Evolutionary conservation across 2,113 vertebrate species (phyloP), one percentile per base, ranked within the genome.

Genomic region (Bubo scandiacus): DNA sequence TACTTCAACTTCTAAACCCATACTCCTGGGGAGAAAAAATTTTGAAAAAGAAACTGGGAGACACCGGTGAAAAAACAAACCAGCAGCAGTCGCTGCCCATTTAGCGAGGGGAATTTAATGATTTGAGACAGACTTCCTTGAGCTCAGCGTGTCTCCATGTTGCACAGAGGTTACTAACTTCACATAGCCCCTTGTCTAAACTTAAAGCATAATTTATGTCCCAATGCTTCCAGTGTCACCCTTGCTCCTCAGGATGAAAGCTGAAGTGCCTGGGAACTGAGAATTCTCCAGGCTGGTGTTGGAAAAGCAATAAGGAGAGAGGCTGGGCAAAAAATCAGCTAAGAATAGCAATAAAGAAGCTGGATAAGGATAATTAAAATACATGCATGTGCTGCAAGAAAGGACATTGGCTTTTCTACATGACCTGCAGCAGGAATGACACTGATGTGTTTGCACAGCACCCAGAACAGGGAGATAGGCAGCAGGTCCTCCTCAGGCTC

Each of bases 1-100:
- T 38, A 89, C 85, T 78, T 97, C 84, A 88, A 97, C 73, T 81
- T 98, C 97, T 92, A 98, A 83, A 54, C 92, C 97, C 5, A 88
- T 81, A 63, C 97, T 98, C 92, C 97, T 98, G 90, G 36, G 30
- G 8, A 59, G 66, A 49, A 26, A 70, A 68, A 72, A 29, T 45
- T 14, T 51, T 11, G 20, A 38, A 58, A 30, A 61, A 49, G 5
- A 62, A 82, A 47, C 6, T 67, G 32, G 45, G 68, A 83, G 30
- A 62, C 27, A 42, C 21, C 55, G 29, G 65, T 91, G 21, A 88
- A 81, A 81, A 92, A 86, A 13, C 34, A 88, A 88, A 61, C 15
- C 80, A 74, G 51, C 7, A 23, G 67, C 47, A 74, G 42, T 55
- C 5, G 3, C 62, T 82, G 15, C 7, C 62, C 30, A 36, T 65